phyloP scores from a whole-genome alignment of 2,888 invertebrate species.

The Amaurobius ferox region DNA sequence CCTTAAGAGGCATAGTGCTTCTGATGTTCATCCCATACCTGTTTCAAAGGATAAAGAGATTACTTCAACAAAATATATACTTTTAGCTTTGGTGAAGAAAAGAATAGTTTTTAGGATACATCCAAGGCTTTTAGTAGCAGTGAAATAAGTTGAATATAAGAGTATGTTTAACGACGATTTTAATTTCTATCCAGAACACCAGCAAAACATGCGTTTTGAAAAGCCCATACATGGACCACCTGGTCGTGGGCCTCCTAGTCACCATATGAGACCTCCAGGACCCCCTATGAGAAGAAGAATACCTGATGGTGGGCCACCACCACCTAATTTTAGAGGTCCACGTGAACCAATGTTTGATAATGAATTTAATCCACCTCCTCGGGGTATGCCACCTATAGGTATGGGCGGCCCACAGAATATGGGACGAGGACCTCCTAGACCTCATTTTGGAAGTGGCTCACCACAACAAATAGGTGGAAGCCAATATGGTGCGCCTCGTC shows the following conservation, averaged over 20 bases:
- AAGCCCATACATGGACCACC: constrained; percentile 40
- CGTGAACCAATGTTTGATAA: constrained; percentile 79
- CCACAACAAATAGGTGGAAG: constrained; percentile 56
- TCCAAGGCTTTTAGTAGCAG: constrained; percentile 92
- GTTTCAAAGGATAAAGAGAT: constrained; percentile 76
- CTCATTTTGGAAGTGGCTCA: constrained; percentile 40
- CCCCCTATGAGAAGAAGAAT: constrained; percentile 36
- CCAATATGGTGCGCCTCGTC: constrained; percentile 28
- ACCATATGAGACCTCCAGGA: constrained; percentile 34
- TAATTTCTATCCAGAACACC: constrained; percentile 56
- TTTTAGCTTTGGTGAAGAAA: constrained; percentile 87
- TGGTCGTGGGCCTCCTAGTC: constrained; percentile 76
- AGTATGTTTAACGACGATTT: constrained; percentile 57
- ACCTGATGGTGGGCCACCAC: constrained; percentile 74
- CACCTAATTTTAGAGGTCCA: constrained; percentile 77
- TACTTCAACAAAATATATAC: constrained; percentile 82
- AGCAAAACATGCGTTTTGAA: constrained; percentile 56
- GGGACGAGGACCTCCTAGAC: constrained; percentile 77
- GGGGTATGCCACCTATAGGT: constrained; percentile 78
- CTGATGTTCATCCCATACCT: constrained; percentile 61
- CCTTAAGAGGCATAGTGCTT: constrained; percentile 80
- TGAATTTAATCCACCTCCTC: constrained; percentile 84
- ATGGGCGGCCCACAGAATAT: constrained; percentile 74
- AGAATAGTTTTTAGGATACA: constrained; percentile 92
- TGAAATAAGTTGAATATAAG: neutral